phyloP scores from a whole-genome alignment of 2,113 vertebrate species.

The Climacteris rufus region DNA sequence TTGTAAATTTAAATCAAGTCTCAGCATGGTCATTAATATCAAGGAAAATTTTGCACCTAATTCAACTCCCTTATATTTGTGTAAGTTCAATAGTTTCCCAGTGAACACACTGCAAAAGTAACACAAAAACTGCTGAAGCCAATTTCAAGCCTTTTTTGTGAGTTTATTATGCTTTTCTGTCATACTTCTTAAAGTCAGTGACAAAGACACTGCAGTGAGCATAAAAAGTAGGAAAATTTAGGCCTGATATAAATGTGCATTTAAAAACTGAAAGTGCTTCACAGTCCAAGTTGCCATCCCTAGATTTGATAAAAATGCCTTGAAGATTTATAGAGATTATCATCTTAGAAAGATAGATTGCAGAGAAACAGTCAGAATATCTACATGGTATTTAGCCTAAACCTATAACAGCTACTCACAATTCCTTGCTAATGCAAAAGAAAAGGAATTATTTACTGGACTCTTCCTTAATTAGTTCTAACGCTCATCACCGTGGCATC shows the following conservation, averaged over 20 bases:
- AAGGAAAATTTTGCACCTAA: neutral
- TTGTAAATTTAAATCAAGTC: conserved; percentile 5
- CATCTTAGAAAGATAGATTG: neutral
- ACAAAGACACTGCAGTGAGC: neutral
- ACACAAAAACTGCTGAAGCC: neutral
- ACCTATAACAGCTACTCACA: neutral
- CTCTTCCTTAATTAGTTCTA: neutral
- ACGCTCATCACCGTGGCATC: neutral
- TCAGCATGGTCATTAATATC: neutral
- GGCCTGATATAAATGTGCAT: neutral
- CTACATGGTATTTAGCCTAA: neutral
- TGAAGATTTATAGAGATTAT: neutral
- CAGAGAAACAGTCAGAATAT: neutral
- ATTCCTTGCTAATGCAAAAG: neutral
- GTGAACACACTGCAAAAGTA: neutral
- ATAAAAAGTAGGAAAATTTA: neutral
- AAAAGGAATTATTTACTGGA: neutral
- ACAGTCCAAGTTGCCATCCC: neutral
- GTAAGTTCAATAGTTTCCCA: neutral
- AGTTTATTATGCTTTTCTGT: neutral
- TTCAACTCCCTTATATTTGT: neutral
- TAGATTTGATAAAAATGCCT: neutral
- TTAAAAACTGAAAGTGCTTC: neutral
- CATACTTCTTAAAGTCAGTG: neutral
- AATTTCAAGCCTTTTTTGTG: neutral